Evolutionary conservation across 1,140 invertebrate genomes (phyloP).

Genomic region (Daktulosphaira vitifoliae): DNA sequence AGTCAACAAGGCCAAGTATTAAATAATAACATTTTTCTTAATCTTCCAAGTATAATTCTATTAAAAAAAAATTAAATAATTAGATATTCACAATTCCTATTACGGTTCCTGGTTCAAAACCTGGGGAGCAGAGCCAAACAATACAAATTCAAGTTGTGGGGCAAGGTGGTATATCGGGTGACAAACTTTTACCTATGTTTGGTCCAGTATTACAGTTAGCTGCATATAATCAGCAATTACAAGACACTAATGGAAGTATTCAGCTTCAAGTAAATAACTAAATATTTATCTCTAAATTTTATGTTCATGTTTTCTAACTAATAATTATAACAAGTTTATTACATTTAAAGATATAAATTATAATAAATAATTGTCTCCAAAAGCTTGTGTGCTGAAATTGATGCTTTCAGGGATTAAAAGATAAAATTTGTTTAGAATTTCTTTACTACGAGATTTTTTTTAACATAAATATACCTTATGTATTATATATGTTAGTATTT

Average conservation of each 20-base stretch:
- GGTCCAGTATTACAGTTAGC: constrained; percentile 62
- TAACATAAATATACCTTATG: no score
- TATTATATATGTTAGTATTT: no score
- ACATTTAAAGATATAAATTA: no score
- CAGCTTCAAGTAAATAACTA: constrained; percentile 46
- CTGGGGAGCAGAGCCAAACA: constrained; percentile 58
- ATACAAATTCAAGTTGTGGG: constrained; percentile 67
- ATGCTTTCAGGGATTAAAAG: no score
- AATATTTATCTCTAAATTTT: no score
- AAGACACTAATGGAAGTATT: constrained; percentile 46
- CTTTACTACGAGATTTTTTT: no score
- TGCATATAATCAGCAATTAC: constrained; percentile 46
- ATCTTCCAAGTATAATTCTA: background rate
- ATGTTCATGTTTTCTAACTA: no score
- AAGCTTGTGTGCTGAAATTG: no score
- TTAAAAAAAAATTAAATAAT: background rate
- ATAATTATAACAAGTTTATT: no score
- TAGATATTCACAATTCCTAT: constrained; percentile 65
- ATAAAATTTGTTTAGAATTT: no score
- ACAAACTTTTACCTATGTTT: constrained; percentile 38
- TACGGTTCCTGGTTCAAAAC: constrained; percentile 61
- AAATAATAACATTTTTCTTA: background rate
- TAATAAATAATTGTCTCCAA: no score
- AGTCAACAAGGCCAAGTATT: constrained; percentile 39
- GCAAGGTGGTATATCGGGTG: constrained; percentile 42